Evolutionary conservation across 2,113 vertebrate species (phyloP), one percentile per base, ranked within the genome.

Genomic region (Furnarius figulus): DNA sequence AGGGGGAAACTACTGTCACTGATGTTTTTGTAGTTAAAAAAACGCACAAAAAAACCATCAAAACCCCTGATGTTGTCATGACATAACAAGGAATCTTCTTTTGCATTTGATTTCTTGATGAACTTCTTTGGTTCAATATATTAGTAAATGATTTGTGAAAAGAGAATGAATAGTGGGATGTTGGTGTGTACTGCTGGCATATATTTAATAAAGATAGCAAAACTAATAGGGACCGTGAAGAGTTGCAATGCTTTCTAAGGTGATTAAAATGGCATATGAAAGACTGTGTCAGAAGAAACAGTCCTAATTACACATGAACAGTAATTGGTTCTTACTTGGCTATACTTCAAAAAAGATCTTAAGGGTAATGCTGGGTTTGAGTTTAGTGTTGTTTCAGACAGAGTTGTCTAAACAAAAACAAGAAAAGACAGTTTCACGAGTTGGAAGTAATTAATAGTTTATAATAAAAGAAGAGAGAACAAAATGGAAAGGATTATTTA

Each of bases 291-390:
- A 83, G 62, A 90, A 87, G 82, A 93, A 91, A 40, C 40, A 68
- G 40, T 76, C 22, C 66, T 89, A 76, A 72, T 82, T 91, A 82
- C 76, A 55, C 17, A 31, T 13, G 49, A 79, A 66, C 24, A 70
- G 21, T 82, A 91, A 75, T 55, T 87, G 27, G 13, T 67, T 96
- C 58, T 79, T 93, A 90, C 93, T 73, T 90, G 67, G 59, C 67
- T 83, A 30, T 19, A 44, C 66, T 80, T 87, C 82, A 61, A 50
- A 79, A 76, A 85, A 23, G 18, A 66, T 53, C 20, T 71, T 89
- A 17, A 81, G 73, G 30, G 31, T 84, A 81, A 67, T 89, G 89
- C 73, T 82, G 73, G 19, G 7, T 85, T 85, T 76, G 47, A 82
- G 12, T 82, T 95, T 76, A 70, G 5, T 73, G 28, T 75, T 4